These are phyloP conservation scores for Siniperca undulata DNA, from an alignment of 2,797 vertebrate species.

Conservation along the genomic window DNA sequence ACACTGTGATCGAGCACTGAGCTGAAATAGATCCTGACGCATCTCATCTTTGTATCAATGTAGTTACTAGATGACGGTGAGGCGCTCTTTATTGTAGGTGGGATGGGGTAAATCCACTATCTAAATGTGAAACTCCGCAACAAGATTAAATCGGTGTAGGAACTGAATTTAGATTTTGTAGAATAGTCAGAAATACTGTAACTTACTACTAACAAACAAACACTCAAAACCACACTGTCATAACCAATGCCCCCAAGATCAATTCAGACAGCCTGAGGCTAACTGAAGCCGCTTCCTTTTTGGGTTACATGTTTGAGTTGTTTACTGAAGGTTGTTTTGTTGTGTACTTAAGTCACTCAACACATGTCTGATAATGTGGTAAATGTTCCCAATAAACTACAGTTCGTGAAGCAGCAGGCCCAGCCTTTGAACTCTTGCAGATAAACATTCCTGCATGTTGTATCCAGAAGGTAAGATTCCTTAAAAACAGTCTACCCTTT, in stretches of 20 bases:
- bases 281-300: conserved; percentile 27
- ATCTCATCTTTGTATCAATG: not conserved
- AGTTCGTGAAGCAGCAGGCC: conserved; percentile 17
- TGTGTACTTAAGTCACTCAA: conserved; percentile 3
- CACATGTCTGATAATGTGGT: conserved; percentile 14
- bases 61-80: not conserved
- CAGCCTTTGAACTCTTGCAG: not conserved
- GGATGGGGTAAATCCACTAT: not conserved
- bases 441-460: conserved; percentile 17
- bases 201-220: conserved; percentile 3
- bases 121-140: not conserved
- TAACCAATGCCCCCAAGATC: not conserved
- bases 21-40: not conserved
- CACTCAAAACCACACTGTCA: not conserved
- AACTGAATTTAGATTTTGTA: not conserved
- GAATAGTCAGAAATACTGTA: not conserved
- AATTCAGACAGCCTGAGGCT: not conserved
- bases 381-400: not conserved
- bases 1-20: not conserved
- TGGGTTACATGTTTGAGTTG: conserved; percentile 21
- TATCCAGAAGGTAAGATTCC: not conserved
- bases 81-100: not conserved
- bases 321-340: conserved; percentile 39
- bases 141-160: not conserved
- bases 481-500: not conserved